Evolutionary conservation across 2,113 vertebrate species (phyloP).

Genomic region (Cyprinodon tularosa): DNA sequence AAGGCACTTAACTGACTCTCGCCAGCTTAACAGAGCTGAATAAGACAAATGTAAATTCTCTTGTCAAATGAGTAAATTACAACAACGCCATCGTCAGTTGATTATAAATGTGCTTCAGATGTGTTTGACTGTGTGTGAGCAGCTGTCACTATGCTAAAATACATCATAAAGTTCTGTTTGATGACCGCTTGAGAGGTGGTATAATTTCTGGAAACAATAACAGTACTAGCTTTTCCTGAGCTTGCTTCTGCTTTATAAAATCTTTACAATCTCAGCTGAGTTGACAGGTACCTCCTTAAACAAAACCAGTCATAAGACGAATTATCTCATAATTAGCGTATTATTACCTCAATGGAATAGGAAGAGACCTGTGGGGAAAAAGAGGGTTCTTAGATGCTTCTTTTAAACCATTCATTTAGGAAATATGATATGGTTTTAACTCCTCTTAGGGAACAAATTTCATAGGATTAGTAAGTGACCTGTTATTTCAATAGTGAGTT

Average conservation of each 20-base stretch:
- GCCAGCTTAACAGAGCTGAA: constrained; percentile 43
- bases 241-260: constrained; percentile 12
- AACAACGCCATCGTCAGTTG: constrained; percentile 4
- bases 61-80: constrained; percentile 2
- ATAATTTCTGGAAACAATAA: constrained; percentile 20
- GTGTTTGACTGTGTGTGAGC: constrained; percentile 5
- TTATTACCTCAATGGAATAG: not conserved
- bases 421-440: not conserved
- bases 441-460: not conserved
- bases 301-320: constrained; percentile 65
- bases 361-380: not conserved
- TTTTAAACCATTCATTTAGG: constrained; percentile 19
- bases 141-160: not conserved
- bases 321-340: constrained; percentile 59
- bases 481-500: too few relatives aligned
- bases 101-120: constrained; percentile 4
- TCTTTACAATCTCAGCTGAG: constrained; percentile 29
- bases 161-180: not conserved
- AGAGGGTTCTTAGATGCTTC: not conserved
- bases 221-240: constrained; percentile 14
- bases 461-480: too few relatives aligned
- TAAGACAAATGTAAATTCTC: constrained; percentile 34
- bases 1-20: constrained; percentile 54
- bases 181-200: constrained; percentile 14
- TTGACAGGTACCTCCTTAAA: constrained; percentile 61